Conservation (phyloP, 2,888 invertebrate species). For the Megastigmus dorsalis region DNA sequence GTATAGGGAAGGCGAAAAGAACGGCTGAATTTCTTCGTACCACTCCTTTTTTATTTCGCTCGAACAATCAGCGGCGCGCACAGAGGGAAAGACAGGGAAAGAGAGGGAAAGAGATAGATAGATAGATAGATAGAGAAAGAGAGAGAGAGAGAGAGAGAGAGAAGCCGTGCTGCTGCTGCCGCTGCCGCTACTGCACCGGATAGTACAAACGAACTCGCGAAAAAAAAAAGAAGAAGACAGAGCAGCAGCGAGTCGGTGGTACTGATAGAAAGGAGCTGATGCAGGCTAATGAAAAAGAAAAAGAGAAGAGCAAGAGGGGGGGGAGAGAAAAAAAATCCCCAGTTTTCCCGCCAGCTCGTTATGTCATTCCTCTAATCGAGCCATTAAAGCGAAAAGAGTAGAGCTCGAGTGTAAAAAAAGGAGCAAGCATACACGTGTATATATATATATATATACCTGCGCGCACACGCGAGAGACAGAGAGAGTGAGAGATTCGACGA, state of each 20-base stretch:
- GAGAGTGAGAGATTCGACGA: constrained; percentile 10
- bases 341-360: constrained; percentile 33
- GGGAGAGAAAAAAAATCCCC: no score
- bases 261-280: background rate
- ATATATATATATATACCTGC: no score
- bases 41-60: no score
- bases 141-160: no score
- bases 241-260: background rate
- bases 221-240: background rate
- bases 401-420: background rate
- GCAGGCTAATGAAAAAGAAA: background rate
- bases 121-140: background rate
- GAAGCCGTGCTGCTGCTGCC: no score
- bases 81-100: background rate
- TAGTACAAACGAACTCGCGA: background rate
- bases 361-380: constrained; percentile 38
- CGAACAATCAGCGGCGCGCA: constrained; percentile 14
- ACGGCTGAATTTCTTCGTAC: constrained; percentile 21
- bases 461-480: background rate
- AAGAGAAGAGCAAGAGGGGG: no score
- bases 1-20: no score
- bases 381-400: constrained; percentile 10
- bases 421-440: background rate
- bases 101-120: no score
- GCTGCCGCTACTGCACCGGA: background rate